Base-by-base conservation (phyloP, 2,888 invertebrate species). In the Empis livida region DNA sequence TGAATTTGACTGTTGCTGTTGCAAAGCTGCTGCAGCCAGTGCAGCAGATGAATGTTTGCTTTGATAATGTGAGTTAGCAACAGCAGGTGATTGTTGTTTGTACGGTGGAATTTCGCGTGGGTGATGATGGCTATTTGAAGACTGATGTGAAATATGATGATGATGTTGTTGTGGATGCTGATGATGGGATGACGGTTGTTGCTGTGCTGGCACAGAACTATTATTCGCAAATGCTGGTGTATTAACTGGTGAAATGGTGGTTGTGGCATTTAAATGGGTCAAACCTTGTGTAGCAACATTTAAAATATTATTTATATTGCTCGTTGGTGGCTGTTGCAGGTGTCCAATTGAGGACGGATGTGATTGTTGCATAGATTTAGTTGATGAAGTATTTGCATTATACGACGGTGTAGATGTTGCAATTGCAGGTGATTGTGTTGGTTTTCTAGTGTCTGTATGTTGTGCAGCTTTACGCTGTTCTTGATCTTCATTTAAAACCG, bases 401-500 rank as follows among this genome's bases (percentile, higher is more conserved):
- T 42, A 42, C 14, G 47, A 15, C 2, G 49, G 32, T 37, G 44
- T 39, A 11, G 42, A 45, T 31, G 42, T 48, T 13, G 47, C 23
- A 3, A 42, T 45, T 16, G 43, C 13, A 15, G 61, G 61, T 62
- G 55, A 65, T 65, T 46, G 60, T 64, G 65, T 1, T 67, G 66
- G 58, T 68, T 50, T 44, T 55, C 23, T 64, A 39, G 39, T 37
- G 15, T 15, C 49, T 35, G 49, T 49, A 51, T 44, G 46, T 13
- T 35, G 47, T 11, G 61, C 62, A 44, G 63, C 66, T 53, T 69
- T 70, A 30, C 68, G 64, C 42, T 69, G 69, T 52, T 70, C 73
- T 60, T 85, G 85, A 64, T 89, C 90, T 64, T 91, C 90, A 64
- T 91, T 91, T 35, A 91, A 70, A 45, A 87, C 89, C 4, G 84